These are phyloP conservation scores for Ceratoteleas bidentatus DNA, from an alignment of 1,140 invertebrate species.

Conservation along the genomic window DNA sequence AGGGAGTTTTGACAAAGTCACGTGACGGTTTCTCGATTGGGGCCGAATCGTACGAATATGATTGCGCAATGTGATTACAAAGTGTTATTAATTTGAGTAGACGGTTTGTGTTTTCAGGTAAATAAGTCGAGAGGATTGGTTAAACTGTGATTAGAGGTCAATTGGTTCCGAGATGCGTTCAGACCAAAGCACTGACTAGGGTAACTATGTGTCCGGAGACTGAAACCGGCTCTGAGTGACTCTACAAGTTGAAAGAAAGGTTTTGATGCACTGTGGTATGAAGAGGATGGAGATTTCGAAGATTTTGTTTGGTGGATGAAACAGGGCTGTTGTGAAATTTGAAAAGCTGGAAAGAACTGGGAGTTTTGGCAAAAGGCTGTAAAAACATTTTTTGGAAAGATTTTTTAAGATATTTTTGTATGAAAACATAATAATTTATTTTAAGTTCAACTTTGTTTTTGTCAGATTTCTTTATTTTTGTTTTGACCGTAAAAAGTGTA, in stretches of 20 bases:
- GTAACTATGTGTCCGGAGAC: conserved; percentile 12
- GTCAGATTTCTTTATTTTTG: no score
- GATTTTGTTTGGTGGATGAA: no score
- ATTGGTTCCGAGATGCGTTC: conserved; percentile 18
- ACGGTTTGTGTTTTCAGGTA: conserved; percentile 54
- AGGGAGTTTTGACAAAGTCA: conserved; percentile 57
- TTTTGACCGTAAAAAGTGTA: no score
- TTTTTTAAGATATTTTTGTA: no score
- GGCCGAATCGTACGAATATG: conserved; percentile 32
- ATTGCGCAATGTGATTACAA: conserved; percentile 39
- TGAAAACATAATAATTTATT: no score
- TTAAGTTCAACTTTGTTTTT: no score
- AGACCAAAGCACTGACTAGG: conserved; percentile 13
- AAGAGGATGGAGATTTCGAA: no score
- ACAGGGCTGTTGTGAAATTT: no score
- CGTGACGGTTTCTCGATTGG: conserved; percentile 39
- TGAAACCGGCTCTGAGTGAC: conserved; percentile 16
- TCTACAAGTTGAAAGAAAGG: not conserved
- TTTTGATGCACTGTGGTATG: no score
- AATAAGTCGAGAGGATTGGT: conserved; percentile 41
- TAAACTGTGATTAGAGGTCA: conserved; percentile 38
- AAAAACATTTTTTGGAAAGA: no score
- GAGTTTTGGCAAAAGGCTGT: no score
- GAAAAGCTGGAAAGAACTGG: no score
- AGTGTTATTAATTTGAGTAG: conserved; percentile 58